A percentile compares a stretch with the other conserved stretches of the same genome.
These are phyloP conservation scores for Clamator glandarius DNA, from an alignment of 2,797 vertebrate species.

Conservation along the genomic window DNA sequence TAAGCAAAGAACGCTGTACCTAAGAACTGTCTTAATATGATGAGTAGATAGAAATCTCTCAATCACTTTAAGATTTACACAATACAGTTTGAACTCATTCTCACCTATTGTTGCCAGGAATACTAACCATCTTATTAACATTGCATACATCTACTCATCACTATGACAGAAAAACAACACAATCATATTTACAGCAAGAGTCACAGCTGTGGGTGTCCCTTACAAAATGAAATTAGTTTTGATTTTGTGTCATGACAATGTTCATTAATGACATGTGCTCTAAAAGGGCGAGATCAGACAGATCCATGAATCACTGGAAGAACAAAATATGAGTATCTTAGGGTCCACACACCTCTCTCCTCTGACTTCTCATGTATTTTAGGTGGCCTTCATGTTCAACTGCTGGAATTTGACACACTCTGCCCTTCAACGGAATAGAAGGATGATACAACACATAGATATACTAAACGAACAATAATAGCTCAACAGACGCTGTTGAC, in stretches of 20 bases:
- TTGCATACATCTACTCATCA: slow-evolving; percentile 31
- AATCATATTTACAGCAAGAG: slow-evolving; percentile 73
- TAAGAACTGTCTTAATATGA: background rate
- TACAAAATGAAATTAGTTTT: slow-evolving; percentile 77
- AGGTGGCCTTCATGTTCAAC: background rate
- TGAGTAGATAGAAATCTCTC: background rate
- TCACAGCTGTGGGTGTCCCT: slow-evolving; percentile 69
- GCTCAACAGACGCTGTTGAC: background rate
- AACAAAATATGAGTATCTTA: background rate
- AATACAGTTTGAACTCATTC: background rate
- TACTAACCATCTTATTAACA: slow-evolving; percentile 58
- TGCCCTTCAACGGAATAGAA: background rate
- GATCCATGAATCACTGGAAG: slow-evolving; percentile 48
- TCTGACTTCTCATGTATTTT: background rate
- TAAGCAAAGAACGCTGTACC: background rate
- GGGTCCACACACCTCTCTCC: background rate
- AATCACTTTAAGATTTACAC: background rate
- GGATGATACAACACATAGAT: background rate
- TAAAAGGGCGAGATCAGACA: slow-evolving; percentile 37
- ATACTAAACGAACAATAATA: background rate
- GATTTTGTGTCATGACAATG: slow-evolving; percentile 77
- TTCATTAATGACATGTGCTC: slow-evolving; percentile 66
- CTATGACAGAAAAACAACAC: slow-evolving; percentile 63
- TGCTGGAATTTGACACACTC: background rate
- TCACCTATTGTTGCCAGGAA: background rate